Conservation (phyloP, 1,140 invertebrate genomes). For the Dryas iulia region DNA sequence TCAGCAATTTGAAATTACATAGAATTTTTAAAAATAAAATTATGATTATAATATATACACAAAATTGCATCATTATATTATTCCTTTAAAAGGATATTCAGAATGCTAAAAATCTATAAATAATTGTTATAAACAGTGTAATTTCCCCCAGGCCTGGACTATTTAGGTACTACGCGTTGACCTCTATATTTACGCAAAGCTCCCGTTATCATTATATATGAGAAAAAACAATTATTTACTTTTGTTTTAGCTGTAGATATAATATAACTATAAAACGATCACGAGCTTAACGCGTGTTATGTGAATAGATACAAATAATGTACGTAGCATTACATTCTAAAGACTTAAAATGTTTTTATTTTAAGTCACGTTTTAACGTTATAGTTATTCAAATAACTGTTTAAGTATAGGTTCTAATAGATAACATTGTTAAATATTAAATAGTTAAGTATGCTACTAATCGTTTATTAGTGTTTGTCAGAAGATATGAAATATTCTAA, state of each 20-base stretch:
- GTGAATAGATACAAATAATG: not conserved
- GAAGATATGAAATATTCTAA: too few relatives aligned
- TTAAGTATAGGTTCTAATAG: not conserved
- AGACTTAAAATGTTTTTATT: not conserved
- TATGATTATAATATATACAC: too few relatives aligned
- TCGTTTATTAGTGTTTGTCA: too few relatives aligned
- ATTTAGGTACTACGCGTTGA: not conserved
- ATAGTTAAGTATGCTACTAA: not conserved
- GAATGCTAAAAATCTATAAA: not conserved
- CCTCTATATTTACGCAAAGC: not conserved
- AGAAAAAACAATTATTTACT: not conserved
- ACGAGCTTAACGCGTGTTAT: not conserved
- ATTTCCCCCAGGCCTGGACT: not conserved
- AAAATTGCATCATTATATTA: too few relatives aligned
- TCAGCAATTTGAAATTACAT: too few relatives aligned
- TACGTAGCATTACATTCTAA: not conserved
- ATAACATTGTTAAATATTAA: not conserved
- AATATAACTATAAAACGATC: not conserved
- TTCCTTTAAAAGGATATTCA: too few relatives aligned
- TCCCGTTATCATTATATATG: not conserved
- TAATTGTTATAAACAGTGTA: not conserved
- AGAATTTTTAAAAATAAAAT: too few relatives aligned
- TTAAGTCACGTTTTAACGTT: slow-evolving; percentile 12
- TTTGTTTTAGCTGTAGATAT: not conserved
- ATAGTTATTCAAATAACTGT: not conserved